Conservation (phyloP, 2,888 invertebrate species). For the Monochamus alternatus region DNA sequence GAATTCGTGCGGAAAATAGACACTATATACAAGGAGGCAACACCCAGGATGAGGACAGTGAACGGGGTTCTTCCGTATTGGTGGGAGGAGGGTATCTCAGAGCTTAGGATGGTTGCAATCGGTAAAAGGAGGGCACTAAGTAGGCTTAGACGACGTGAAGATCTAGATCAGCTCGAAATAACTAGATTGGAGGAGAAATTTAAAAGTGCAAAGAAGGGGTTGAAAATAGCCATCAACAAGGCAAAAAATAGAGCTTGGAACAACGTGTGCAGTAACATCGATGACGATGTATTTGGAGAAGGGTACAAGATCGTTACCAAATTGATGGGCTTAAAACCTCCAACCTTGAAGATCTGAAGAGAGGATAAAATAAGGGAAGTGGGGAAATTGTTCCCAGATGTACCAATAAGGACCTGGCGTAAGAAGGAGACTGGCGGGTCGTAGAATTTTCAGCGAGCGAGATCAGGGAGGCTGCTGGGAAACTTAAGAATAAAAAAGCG, state of each 20-base stretch:
- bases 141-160: background rate
- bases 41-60: background rate
- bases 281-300: background rate
- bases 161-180: background rate
- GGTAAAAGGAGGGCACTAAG: background rate
- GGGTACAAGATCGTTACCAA: background rate
- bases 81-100: background rate
- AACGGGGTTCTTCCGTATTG: background rate
- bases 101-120: background rate
- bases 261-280: background rate
- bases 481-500: background rate
- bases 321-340: background rate
- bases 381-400: background rate
- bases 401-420: background rate
- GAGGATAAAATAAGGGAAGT: background rate
- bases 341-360: background rate
- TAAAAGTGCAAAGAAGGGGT: background rate
- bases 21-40: background rate
- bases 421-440: background rate
- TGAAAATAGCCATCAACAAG: background rate
- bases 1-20: background rate
- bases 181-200: background rate
- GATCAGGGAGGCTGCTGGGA: background rate
- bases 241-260: background rate
- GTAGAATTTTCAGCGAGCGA: background rate